Percentiles rank a stretch among this genome's conserved stretches.
These are phyloP conservation scores for Gambusia holbrooki DNA, from an alignment of 2,113 vertebrate genomes.

Conservation along the genomic window DNA sequence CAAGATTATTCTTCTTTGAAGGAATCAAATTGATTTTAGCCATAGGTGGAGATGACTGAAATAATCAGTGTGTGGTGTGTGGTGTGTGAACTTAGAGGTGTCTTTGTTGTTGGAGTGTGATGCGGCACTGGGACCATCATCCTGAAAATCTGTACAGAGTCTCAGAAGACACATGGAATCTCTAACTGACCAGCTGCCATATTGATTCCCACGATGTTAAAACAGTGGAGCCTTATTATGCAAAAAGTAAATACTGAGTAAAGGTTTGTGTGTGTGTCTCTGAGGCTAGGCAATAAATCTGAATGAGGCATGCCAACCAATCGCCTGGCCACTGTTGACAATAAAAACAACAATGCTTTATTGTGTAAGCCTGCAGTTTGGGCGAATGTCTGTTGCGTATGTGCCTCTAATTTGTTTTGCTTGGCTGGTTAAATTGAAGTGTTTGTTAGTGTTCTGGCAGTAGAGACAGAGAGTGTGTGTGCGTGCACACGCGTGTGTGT, in stretches of 20 bases:
- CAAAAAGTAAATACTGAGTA: conserved; percentile 36
- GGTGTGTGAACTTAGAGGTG: too few relatives aligned
- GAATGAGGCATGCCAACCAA: conserved; percentile 64
- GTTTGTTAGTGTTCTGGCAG: conserved; percentile 79
- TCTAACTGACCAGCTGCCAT: conserved; percentile 44
- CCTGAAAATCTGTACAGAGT: conserved; percentile 19
- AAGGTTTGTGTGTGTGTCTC: conserved; percentile 34
- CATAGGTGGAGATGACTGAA: too few relatives aligned
- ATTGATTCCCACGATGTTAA: conserved; percentile 72
- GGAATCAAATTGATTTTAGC: too few relatives aligned
- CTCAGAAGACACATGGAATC: not conserved
- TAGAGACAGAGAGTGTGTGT: conserved; percentile 50
- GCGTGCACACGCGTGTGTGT: conserved; percentile 9
- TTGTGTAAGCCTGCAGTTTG: conserved; percentile 71
- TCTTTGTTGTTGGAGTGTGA: not conserved
- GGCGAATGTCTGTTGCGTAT: conserved; percentile 46
- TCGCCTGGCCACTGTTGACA: conserved; percentile 62
- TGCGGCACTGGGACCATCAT: not conserved
- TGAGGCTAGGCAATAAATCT: conserved; percentile 47
- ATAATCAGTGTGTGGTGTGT: too few relatives aligned
- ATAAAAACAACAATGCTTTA: conserved; percentile 75
- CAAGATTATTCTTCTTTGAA: too few relatives aligned
- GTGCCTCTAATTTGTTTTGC: conserved; percentile 79
- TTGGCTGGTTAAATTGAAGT: conserved; percentile 83
- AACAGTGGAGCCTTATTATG: conserved; percentile 72